These are phyloP conservation scores for Macrocentrus cingulum DNA, from an alignment of 1,140 invertebrate species.

Conservation along the genomic window DNA sequence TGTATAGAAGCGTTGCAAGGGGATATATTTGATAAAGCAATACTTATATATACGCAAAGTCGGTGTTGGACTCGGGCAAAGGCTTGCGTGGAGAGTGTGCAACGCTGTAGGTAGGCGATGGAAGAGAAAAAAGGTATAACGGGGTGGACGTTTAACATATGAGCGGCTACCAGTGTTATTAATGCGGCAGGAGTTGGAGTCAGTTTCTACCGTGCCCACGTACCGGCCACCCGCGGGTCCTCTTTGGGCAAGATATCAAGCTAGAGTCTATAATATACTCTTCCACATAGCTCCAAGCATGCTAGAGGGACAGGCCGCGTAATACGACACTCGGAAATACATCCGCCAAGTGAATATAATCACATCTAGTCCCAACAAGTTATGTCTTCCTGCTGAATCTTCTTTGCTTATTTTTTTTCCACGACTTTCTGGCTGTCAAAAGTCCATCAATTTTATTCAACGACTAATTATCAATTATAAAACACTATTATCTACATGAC, in stretches of 20 bases:
- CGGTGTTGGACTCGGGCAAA: conserved; percentile 23
- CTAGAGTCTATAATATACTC: conserved; percentile 10
- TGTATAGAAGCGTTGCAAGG: too few species aligned
- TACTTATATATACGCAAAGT: too few species aligned
- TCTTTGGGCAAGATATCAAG: conserved; percentile 28
- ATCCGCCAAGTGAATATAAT: conserved; percentile 27
- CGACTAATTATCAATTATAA: too few species aligned
- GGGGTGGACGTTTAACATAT: conserved; percentile 59
- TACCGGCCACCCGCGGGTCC: conserved; percentile 48
- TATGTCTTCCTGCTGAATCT: conserved; percentile 45
- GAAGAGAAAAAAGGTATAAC: conserved; percentile 39
- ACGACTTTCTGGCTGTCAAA: conserved; percentile 11
- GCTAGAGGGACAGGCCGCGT: conserved; percentile 24
- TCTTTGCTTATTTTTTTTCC: background rate
- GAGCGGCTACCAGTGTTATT: conserved; percentile 59
- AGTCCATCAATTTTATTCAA: too few species aligned
- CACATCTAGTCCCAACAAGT: conserved; percentile 40
- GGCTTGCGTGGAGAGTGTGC: conserved; percentile 5
- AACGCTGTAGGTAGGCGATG: conserved; percentile 25
- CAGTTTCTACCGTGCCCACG: conserved; percentile 42
- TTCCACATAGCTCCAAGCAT: background rate
- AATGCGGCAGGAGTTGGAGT: conserved; percentile 50
- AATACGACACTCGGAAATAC: conserved; percentile 49
- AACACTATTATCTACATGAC: too few species aligned
- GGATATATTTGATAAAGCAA: conserved; percentile 10